phyloP scores from a whole-genome alignment of 2,797 vertebrate species.

The Delichon dasypus region DNA sequence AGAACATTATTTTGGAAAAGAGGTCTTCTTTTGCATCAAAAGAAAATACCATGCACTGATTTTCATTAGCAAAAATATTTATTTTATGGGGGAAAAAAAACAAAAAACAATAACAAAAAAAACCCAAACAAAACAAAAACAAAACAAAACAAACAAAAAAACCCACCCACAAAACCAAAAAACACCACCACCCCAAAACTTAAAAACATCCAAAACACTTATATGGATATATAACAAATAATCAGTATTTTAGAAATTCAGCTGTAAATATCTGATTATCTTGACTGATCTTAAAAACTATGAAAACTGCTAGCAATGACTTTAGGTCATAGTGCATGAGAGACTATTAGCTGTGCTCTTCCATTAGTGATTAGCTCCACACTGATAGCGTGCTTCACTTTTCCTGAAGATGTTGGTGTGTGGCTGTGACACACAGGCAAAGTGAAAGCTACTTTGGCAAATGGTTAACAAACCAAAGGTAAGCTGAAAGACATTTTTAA shows the following conservation, averaged over 20 bases:
- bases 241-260: neutral
- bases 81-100: neutral
- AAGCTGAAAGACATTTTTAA: neutral
- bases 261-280: neutral
- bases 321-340: neutral
- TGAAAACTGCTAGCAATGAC: neutral
- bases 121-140: no score
- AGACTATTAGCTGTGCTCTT: neutral
- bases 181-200: no score
- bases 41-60: neutral
- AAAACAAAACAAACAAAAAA: no score
- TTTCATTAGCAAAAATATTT: neutral
- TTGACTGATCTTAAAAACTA: neutral
- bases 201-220: neutral
- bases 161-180: no score
- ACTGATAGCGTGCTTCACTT: neutral
- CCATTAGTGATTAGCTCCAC: neutral
- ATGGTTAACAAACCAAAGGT: neutral
- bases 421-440: neutral
- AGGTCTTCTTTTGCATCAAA: neutral
- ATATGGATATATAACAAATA: neutral
- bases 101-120: no score
- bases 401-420: neutral
- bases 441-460: constrained; percentile 19
- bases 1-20: neutral